Percentiles rank a stretch among this genome's conserved stretches.
phyloP scores from a whole-genome alignment of 1,140 invertebrate species.

The roundworm (Caenorhabditis elegans) region DNA sequence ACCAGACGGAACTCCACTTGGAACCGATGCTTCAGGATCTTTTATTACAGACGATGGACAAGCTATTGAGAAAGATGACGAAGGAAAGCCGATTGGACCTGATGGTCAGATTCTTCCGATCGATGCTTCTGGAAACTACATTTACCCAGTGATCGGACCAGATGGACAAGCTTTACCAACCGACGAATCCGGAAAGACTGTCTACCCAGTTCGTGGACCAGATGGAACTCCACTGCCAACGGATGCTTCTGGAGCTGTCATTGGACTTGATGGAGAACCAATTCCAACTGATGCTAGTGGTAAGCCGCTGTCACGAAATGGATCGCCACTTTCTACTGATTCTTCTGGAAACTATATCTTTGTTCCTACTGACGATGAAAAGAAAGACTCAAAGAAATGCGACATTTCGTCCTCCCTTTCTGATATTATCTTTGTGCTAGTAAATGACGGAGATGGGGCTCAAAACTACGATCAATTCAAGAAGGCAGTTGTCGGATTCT shows the following conservation, averaged over 20 bases:
- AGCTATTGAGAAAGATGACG: slow-evolving; percentile 50
- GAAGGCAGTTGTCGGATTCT: not conserved
- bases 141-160: slow-evolving; percentile 38
- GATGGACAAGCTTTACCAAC: slow-evolving; percentile 45
- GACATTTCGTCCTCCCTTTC: slow-evolving; percentile 34
- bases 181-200: slow-evolving; percentile 38
- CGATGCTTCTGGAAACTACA: slow-evolving; percentile 37
- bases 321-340: slow-evolving; percentile 47
- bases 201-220: slow-evolving; percentile 14
- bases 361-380: not conserved
- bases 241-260: slow-evolving; percentile 42
- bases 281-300: slow-evolving; percentile 43
- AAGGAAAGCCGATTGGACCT: slow-evolving; percentile 43
- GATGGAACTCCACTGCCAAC: slow-evolving; percentile 43
- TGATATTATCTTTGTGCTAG: slow-evolving; percentile 47
- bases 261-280: slow-evolving; percentile 32
- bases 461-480: not conserved
- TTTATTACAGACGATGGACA: slow-evolving; percentile 41
- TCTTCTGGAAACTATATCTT: slow-evolving; percentile 7
- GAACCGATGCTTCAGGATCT: slow-evolving; percentile 22
- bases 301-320: slow-evolving; percentile 39
- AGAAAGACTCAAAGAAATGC: slow-evolving; percentile 19
- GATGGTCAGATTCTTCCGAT: slow-evolving; percentile 38
- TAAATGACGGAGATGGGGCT: slow-evolving; percentile 34
- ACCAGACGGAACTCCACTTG: slow-evolving; percentile 38